Percentiles rank a stretch among this genome's conserved stretches.
Conservation (phyloP, 2,797 vertebrate genomes). For the Pogoniulus pusillus region DNA sequence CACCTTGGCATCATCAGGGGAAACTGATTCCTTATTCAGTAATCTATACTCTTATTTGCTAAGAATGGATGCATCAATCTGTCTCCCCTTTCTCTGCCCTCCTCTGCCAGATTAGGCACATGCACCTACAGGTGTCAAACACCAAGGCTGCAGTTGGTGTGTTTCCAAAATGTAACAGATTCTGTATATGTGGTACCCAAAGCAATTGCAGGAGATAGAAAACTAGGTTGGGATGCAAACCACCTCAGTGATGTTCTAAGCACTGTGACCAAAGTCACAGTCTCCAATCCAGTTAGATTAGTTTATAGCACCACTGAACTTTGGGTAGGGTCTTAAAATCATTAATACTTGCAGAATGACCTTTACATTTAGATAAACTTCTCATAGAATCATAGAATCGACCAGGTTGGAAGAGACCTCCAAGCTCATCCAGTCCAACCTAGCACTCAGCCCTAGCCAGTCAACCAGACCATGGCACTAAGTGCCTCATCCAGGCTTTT, state of each 20-base stretch:
- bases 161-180: not conserved
- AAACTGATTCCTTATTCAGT: slow-evolving; percentile 10
- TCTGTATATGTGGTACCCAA: not conserved
- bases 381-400: too few relatives aligned
- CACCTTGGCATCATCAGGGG: not conserved
- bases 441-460: too few relatives aligned
- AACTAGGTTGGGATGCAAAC: not conserved
- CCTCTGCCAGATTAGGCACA: not conserved
- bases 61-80: not conserved
- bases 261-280: not conserved
- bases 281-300: not conserved
- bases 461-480: too few relatives aligned
- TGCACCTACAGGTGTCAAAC: not conserved
- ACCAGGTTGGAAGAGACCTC: too few relatives aligned
- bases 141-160: not conserved
- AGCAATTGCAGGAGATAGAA: not conserved
- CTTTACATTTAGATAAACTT: not conserved
- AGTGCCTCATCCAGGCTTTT: too few relatives aligned
- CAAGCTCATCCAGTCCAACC: too few relatives aligned
- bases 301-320: not conserved
- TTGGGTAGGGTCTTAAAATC: not conserved
- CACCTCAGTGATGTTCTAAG: not conserved
- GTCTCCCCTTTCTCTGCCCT: not conserved
- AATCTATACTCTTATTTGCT: not conserved
- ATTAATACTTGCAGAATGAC: not conserved